These are phyloP conservation scores for Drosophila prostipennis DNA, from an alignment of 2,888 invertebrate species.

Conservation along the genomic window DNA sequence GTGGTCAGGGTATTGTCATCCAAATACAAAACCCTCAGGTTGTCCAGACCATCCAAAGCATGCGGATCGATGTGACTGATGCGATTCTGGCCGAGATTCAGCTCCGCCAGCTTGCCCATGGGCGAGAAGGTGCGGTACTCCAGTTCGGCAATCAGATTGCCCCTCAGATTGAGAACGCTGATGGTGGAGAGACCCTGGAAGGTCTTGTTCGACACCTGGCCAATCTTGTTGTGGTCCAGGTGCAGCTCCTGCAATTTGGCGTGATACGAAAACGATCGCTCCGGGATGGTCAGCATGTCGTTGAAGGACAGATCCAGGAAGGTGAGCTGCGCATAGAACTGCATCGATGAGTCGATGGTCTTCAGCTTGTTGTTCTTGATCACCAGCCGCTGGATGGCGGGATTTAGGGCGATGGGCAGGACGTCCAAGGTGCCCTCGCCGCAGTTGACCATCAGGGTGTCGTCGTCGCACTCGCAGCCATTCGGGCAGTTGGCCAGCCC, in stretches of 20 bases:
- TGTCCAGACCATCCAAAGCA: slow-evolving; percentile 90
- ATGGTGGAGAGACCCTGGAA: slow-evolving; percentile 91
- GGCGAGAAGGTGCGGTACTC: slow-evolving; percentile 90
- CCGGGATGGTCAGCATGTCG: slow-evolving; percentile 92
- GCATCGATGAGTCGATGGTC: slow-evolving; percentile 94
- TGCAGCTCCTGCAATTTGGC: slow-evolving; percentile 92
- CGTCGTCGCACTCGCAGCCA: slow-evolving; percentile 95
- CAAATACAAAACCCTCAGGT: slow-evolving; percentile 91
- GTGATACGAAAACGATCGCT: slow-evolving; percentile 91
- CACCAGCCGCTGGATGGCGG: slow-evolving; percentile 93
- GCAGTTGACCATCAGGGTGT: slow-evolving; percentile 93
- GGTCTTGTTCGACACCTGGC: slow-evolving; percentile 91
- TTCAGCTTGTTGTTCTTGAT: slow-evolving; percentile 94
- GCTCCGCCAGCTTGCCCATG: slow-evolving; percentile 91
- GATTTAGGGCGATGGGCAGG: slow-evolving; percentile 95
- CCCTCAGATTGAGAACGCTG: slow-evolving; percentile 91
- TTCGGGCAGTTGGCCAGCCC: slow-evolving; percentile 91
- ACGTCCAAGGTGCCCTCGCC: slow-evolving; percentile 94
- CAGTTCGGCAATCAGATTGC: slow-evolving; percentile 92
- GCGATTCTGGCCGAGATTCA: slow-evolving; percentile 93
- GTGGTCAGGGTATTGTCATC: slow-evolving; percentile 93
- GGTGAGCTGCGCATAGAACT: slow-evolving; percentile 94
- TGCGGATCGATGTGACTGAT: slow-evolving; percentile 91
- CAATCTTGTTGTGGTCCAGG: slow-evolving; percentile 93
- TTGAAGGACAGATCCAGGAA: slow-evolving; percentile 94